Evolutionary conservation across 2,113 vertebrate genomes (phyloP).

Genomic region (Antennarius striatus): DNA sequence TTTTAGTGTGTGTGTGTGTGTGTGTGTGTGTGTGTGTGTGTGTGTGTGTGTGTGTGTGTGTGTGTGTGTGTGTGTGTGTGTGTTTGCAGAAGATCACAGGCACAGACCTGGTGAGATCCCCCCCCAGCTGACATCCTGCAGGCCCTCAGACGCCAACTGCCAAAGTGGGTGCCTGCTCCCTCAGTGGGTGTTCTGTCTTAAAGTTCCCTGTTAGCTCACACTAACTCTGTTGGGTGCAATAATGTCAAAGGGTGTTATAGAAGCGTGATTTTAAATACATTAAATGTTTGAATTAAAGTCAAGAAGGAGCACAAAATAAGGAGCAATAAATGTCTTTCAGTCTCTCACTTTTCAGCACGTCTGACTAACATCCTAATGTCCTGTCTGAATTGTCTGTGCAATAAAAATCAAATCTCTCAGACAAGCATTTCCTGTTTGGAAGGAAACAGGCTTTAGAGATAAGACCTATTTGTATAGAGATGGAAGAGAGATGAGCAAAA

Average conservation of each 20-base stretch:
- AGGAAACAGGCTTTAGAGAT: constrained; percentile 67
- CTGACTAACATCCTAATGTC: constrained; percentile 54
- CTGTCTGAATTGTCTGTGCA: constrained; percentile 32
- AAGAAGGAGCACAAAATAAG: constrained; percentile 34
- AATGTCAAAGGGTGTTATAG: constrained; percentile 44
- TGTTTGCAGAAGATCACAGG: constrained; percentile 25
- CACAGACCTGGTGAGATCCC: constrained; percentile 24
- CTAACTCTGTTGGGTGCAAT: constrained; percentile 13
- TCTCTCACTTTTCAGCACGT: constrained; percentile 30
- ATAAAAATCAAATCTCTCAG: constrained; percentile 67
- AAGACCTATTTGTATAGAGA: constrained; percentile 71
- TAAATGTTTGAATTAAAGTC: constrained; percentile 43
- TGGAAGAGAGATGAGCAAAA: constrained; percentile 30
- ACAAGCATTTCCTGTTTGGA: constrained; percentile 66
- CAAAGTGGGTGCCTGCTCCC: constrained; percentile 18
- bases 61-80: constrained; percentile 6
- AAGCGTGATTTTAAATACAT: constrained; percentile 47
- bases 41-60: too few relatives aligned
- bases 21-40: too few relatives aligned
- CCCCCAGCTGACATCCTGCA: constrained; percentile 23
- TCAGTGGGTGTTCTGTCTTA: constrained; percentile 27
- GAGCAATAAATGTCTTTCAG: constrained; percentile 22
- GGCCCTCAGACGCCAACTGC: constrained; percentile 12
- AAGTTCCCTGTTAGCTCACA: constrained; percentile 11
- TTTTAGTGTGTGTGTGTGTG: constrained; percentile 25